Evolutionary conservation across 2,113 vertebrate species (phyloP), one percentile per base, ranked within the genome.

Genomic region (Platichthys stellatus): DNA sequence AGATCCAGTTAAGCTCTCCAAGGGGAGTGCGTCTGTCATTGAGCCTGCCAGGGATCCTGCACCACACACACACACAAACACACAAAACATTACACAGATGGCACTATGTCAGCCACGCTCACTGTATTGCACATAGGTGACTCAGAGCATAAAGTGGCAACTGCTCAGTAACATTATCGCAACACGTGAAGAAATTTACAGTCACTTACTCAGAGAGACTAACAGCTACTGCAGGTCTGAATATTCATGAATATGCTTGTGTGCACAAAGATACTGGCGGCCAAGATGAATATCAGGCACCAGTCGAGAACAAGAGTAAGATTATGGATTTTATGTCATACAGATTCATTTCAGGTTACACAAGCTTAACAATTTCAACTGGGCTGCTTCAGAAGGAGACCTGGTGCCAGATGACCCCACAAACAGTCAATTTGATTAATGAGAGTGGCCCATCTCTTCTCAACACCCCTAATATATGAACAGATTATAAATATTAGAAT

Each of bases 1-100:
- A 99, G 93, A 99, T 99, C 98, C 98, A 99, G 89, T 99, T 99
- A 81, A 99, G 96, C 76, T 99, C 98, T 43, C 98, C 98, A 66
- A 99, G 94, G 0, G 98, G 98, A 0, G 98, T 99, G 63, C 98
- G 96, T 77, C 98, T 94, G 95, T 99, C 98, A 1, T 98, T 99
- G 79, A 99, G 95, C 69, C 98, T 93, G 23, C 98, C 98, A 0
- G 98, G 98, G 81, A 99, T 99, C 93, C 98, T 99, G 40, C 38
- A 53, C 72, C 62, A 84, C 69, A 78, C 72, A 86, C 64, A 73
- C 40, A 88, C 54, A 57, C 54, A 28, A 28, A 28, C 28, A 63
- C 62, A 63, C 38, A 63, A 2, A 38, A 84, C 78, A 86, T 2
- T 70, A 84, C 79, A 79, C 89, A 90, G 86, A 86, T 80, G 84